A percentile compares a stretch with the other conserved stretches of the same genome.
phyloP scores from a whole-genome alignment of 2,113 vertebrate genomes.

The Xyrauchen texanus region DNA sequence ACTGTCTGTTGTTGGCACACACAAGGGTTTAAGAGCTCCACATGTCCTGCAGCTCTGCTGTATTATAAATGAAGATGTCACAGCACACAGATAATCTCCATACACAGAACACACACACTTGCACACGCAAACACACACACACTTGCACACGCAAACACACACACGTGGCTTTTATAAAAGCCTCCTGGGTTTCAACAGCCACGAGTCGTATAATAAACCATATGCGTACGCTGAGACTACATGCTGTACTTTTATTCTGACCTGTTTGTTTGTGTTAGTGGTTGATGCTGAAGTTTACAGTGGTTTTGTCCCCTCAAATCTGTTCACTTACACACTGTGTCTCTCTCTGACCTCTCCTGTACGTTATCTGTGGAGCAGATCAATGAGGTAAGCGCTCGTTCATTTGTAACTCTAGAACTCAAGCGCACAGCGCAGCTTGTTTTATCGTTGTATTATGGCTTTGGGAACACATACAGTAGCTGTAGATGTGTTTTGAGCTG shows the following conservation, averaged over 20 bases:
- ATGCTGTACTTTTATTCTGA: neutral
- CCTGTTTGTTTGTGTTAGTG: constrained; percentile 18
- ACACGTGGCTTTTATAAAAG: constrained; percentile 18
- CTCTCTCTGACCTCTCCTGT: constrained; percentile 77
- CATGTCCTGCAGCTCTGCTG: constrained; percentile 62
- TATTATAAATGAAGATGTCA: constrained; percentile 58
- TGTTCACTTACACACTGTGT: constrained; percentile 74
- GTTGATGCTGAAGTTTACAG: constrained; percentile 53
- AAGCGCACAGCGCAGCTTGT: too few relatives aligned
- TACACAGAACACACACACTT: constrained; percentile 4
- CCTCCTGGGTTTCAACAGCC: too few relatives aligned
- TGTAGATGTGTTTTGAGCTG: neutral
- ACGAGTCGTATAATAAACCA: too few relatives aligned
- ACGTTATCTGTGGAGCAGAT: constrained; percentile 81
- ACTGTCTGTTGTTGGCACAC: constrained; percentile 1
- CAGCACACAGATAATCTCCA: neutral
- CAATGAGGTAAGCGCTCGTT: constrained; percentile 79
- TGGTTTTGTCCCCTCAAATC: constrained; percentile 60
- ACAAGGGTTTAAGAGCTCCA: neutral
- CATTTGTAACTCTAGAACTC: constrained; percentile 47
- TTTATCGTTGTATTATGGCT: neutral
- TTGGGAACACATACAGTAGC: neutral
- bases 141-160: constrained; percentile 17
- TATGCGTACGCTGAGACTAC: too few relatives aligned
- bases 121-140: constrained; percentile 9